Base-by-base conservation (phyloP, 2,888 invertebrate genomes). In the Diplolepis rosae region DNA sequence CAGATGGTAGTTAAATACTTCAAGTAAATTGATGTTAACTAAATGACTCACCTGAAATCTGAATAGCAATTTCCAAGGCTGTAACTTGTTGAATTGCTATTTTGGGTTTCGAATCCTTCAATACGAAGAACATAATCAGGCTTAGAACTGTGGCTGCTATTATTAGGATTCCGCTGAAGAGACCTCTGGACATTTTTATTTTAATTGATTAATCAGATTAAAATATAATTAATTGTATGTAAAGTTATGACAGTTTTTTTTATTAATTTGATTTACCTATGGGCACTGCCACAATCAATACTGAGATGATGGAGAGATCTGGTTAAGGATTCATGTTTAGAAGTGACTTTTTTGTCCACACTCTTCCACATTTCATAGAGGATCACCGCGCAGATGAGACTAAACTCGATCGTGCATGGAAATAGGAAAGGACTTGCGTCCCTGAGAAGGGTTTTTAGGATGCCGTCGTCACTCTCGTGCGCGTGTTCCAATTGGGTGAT, bases 351-450 rank as follows among this genome's bases (percentile, higher is more conserved):
- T 69, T 91, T 91, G 86, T 92, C 91, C 67, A 95, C 93, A 88
- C 95, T 95, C 89, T 95, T 95, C 96, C 97, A 97, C 93, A 97
- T 96, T 88, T 96, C 95, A 85, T 94, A 96, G 69, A 87, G 82
- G 74, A 87, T 84, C 32, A 96, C 97, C 27, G 97, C 96, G 84
- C 96, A 96, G 76, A 97, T 96, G 66, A 97, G 91, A 48, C 96
- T 96, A 90, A 97, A 97, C 89, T 97, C 97, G 81, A 97, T 96
- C 61, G 94, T 94, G 85, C 96, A 96, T 0, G 97, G 97, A 85
- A 96, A 97, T 70, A 97, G 91, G 86, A 96, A 96, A 0, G 96
- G 95, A 74, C 94, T 93, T n/a, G 94, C 92, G 80, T 86, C 84
- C 65, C 84, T 83, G 61, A 93, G 91, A 70, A 93, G 86, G 61